Percentiles rank a stretch among this genome's conserved stretches.
phyloP scores from a whole-genome alignment of 1,140 invertebrate species.

The Dreissena polymorpha region DNA sequence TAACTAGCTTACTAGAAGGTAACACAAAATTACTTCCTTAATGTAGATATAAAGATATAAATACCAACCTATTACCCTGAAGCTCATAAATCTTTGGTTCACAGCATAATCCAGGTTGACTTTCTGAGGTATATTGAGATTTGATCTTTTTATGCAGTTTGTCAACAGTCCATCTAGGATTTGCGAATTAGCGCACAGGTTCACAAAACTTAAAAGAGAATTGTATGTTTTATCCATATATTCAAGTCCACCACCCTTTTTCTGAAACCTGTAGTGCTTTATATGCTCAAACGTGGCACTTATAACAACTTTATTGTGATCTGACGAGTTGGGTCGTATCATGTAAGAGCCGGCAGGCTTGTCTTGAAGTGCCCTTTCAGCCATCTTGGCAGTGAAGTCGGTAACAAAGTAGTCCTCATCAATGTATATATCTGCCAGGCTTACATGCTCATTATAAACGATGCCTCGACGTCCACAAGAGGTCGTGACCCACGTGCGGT shows the following conservation, averaged over 20 bases:
- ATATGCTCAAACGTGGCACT: constrained; percentile 41
- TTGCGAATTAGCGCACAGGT: constrained; percentile 28
- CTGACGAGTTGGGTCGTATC: constrained; percentile 27
- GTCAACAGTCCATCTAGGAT: constrained; percentile 19
- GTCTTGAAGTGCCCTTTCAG: constrained; percentile 15
- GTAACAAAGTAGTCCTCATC: constrained; percentile 45
- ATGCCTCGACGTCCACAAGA: constrained; percentile 17
- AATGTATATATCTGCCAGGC: constrained; percentile 13
- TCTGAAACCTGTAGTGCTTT: constrained; percentile 39
- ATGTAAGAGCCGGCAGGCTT: constrained; percentile 33
- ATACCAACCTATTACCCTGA: constrained; percentile 43
- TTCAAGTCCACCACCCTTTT: constrained; percentile 33
- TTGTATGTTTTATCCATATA: constrained; percentile 27
- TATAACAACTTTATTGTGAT: constrained; percentile 28
- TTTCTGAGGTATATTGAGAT: constrained; percentile 24
- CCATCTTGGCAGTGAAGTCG: constrained; percentile 43
- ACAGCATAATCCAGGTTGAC: constrained; percentile 8
- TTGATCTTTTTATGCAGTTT: constrained; percentile 36
- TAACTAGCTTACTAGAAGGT: not conserved
- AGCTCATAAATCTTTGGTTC: constrained; percentile 19
- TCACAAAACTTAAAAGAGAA: constrained; percentile 49
- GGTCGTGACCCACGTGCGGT: constrained; percentile 16
- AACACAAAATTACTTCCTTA: not conserved
- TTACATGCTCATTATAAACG: constrained; percentile 24
- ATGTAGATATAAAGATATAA: too few relatives aligned